Percentiles rank a stretch among this genome's conserved stretches.
phyloP scores from a whole-genome alignment of 2,888 invertebrate genomes.

The Gasteruption jaculator region DNA sequence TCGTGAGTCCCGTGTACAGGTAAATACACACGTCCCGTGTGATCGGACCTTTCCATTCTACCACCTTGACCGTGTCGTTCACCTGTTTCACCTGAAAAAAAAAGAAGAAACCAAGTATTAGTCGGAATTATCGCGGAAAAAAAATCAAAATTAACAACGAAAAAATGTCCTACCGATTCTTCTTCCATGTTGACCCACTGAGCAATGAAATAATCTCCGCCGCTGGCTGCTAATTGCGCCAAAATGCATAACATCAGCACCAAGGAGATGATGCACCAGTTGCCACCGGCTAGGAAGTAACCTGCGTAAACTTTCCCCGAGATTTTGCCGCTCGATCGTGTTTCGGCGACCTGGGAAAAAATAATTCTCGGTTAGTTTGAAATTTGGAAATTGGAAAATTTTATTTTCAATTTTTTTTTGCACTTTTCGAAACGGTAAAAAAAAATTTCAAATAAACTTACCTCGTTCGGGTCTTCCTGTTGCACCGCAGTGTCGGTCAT shows the following conservation, averaged over 20 bases:
- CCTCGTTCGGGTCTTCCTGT: conserved; percentile 36
- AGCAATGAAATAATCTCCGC: conserved; percentile 74
- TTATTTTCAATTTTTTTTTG: conserved; percentile 9
- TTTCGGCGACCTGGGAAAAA: conserved; percentile 34
- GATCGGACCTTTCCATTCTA: conserved; percentile 24
- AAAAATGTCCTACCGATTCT: conserved; percentile 26
- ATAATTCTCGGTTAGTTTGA: conserved; percentile 16
- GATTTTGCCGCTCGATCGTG: conserved; percentile 58
- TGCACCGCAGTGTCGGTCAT: conserved; percentile 34
- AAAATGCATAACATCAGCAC: conserved; percentile 62
- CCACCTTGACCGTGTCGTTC: neutral
- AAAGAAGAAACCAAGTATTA: too few species aligned
- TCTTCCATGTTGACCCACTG: conserved; percentile 60
- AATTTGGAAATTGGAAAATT: too few species aligned
- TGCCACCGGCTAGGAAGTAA: conserved; percentile 71
- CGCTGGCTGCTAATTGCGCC: conserved; percentile 68
- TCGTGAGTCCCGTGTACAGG: conserved; percentile 55
- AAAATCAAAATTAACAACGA: too few species aligned
- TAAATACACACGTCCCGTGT: conserved; percentile 54
- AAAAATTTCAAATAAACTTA: conserved; percentile 15
- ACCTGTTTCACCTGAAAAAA: neutral
- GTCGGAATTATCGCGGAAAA: too few species aligned
- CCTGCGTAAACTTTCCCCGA: conserved; percentile 61
- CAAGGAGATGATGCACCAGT: conserved; percentile 58
- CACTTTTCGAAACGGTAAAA: neutral